phyloP scores from a whole-genome alignment of 2,888 invertebrate genomes.

The Odiellus spinosus region DNA sequence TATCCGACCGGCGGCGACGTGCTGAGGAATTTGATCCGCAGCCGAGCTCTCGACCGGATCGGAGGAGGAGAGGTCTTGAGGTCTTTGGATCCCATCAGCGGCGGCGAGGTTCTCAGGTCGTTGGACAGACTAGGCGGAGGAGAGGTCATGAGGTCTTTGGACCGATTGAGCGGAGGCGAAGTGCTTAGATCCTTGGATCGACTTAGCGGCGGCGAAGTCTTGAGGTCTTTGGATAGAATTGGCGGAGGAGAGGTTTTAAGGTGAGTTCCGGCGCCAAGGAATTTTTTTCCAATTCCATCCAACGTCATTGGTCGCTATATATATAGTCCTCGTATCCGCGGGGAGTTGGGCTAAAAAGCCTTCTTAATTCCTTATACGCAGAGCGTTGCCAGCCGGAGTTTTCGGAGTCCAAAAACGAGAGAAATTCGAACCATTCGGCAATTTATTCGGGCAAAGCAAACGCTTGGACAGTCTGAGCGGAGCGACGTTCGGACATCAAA shows the following conservation, averaged over 20 bases:
- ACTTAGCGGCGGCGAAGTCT: constrained; percentile 22
- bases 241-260: constrained; percentile 12
- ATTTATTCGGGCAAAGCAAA: constrained; percentile 32
- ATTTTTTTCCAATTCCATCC: too few relatives aligned
- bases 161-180: constrained; percentile 4
- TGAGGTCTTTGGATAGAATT: constrained; percentile 9
- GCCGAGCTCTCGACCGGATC: background rate
- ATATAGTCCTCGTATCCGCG: too few relatives aligned
- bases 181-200: constrained; percentile 29
- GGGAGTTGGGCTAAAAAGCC: too few relatives aligned
- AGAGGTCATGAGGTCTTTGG: background rate
- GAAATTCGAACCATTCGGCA: constrained; percentile 21
- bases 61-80: background rate
- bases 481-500: constrained; percentile 11
- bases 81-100: background rate
- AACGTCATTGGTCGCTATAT: too few relatives aligned
- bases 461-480: constrained; percentile 26
- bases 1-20: background rate
- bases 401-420: constrained; percentile 5
- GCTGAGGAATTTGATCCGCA: background rate
- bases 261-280: too few relatives aligned
- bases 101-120: background rate
- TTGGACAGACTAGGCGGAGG: background rate
- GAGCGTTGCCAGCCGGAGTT: constrained; percentile 20
- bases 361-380: too few relatives aligned